Conservation (phyloP, 2,113 vertebrate genomes). For the Rissa tridactyla region DNA sequence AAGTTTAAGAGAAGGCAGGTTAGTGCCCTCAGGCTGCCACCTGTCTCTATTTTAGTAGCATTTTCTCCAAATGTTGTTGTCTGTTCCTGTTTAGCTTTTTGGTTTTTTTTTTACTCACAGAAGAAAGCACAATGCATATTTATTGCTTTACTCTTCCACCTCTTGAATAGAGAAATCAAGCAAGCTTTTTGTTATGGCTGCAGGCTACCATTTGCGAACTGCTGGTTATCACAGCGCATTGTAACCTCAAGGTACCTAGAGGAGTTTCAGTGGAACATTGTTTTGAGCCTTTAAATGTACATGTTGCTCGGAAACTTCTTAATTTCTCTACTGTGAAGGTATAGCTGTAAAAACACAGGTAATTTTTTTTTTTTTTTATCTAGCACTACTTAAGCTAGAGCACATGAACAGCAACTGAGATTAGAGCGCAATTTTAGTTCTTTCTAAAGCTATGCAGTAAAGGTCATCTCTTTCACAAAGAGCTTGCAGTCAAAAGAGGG, state of each 20-base stretch:
- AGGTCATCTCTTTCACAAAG: neutral
- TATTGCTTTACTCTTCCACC: slow-evolving; percentile 21
- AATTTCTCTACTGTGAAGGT: neutral
- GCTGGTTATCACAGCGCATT: neutral
- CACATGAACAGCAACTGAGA: neutral
- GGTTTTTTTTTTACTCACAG: neutral
- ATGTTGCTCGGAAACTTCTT: neutral
- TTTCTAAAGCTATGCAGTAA: neutral
- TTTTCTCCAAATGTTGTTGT: slow-evolving; percentile 15
- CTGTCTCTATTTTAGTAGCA: neutral
- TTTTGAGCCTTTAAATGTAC: neutral
- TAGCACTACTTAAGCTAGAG: neutral
- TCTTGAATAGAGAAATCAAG: slow-evolving; percentile 37
- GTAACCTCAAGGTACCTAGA: slow-evolving; percentile 28
- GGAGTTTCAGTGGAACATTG: neutral
- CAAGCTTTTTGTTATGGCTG: slow-evolving; percentile 55
- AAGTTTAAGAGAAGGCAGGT: neutral
- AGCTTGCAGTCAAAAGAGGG: neutral
- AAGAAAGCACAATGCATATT: slow-evolving; percentile 39
- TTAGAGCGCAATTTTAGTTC: neutral
- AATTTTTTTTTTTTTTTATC: neutral
- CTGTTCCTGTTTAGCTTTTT: neutral
- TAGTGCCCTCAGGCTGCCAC: neutral
- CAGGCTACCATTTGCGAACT: slow-evolving; percentile 57
- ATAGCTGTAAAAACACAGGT: neutral